Percentiles rank a stretch among this genome's conserved stretches.
phyloP scores from a whole-genome alignment of 1,140 invertebrate genomes.

The Trichonephila clavata region DNA sequence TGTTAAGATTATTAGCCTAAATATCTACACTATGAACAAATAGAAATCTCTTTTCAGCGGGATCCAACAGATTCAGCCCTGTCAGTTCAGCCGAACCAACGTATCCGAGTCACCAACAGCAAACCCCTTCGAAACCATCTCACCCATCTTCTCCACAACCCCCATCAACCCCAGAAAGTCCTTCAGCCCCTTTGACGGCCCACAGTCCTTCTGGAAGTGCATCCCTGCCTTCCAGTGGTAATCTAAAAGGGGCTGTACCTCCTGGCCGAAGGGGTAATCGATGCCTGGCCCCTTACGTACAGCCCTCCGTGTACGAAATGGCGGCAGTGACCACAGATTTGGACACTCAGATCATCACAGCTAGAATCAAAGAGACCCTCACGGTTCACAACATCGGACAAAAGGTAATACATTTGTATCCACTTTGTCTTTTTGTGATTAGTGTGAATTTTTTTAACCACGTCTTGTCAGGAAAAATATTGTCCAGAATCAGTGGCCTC shows the following conservation, averaged over 20 bases:
- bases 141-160: slow-evolving; percentile 72
- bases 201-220: slow-evolving; percentile 84
- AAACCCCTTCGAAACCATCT: slow-evolving; percentile 56
- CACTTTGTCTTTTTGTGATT: too few relatives aligned
- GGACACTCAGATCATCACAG: slow-evolving; percentile 97
- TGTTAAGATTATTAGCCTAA: too few relatives aligned
- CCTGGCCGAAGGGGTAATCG: slow-evolving; percentile 41
- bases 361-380: slow-evolving; percentile 97
- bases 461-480: too few relatives aligned
- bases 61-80: slow-evolving; percentile 61
- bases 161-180: slow-evolving; percentile 62
- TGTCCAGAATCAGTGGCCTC: too few relatives aligned
- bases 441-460: too few relatives aligned
- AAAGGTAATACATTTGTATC: slow-evolving; percentile 85
- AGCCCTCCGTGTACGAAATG: slow-evolving; percentile 94
- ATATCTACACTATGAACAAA: background rate
- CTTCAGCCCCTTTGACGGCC: slow-evolving; percentile 34
- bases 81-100: slow-evolving; percentile 71
- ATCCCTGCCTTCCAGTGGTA: slow-evolving; percentile 51
- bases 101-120: slow-evolving; percentile 66
- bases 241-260: slow-evolving; percentile 1
- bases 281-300: slow-evolving; percentile 76
- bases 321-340: slow-evolving; percentile 96
- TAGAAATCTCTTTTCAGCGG: slow-evolving; percentile 20
- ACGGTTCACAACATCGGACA: slow-evolving; percentile 98